phyloP scores from a whole-genome alignment of 2,888 invertebrate species.

The Synergus gifuensis region DNA sequence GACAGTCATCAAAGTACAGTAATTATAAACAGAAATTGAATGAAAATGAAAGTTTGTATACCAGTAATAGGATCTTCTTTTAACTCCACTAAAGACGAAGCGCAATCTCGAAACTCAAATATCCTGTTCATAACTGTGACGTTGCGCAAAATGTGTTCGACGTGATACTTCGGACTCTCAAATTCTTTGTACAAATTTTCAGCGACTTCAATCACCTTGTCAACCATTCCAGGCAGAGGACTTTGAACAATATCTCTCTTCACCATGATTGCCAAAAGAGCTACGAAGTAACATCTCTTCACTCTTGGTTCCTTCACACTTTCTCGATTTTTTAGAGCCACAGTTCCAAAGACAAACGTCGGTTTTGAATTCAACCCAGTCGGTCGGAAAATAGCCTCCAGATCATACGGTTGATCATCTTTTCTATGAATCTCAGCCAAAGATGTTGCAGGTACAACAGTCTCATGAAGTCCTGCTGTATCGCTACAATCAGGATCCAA shows the following conservation, averaged over 20 bases:
- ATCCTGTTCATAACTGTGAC: conserved; percentile 70
- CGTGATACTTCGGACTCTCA: conserved; percentile 65
- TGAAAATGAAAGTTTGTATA: background rate
- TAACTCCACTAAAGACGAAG: conserved; percentile 58
- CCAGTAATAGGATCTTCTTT: conserved; percentile 54
- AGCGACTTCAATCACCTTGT: conserved; percentile 69
- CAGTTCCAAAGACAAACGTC: conserved; percentile 67
- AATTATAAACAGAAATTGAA: background rate
- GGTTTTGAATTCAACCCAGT: conserved; percentile 61
- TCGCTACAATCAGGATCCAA: conserved; percentile 70
- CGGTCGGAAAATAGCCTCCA: conserved; percentile 64
- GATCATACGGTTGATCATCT: conserved; percentile 57
- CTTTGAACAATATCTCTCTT: conserved; percentile 73
- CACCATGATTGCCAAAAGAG: conserved; percentile 67
- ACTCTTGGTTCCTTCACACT: conserved; percentile 65
- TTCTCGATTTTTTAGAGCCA: conserved; percentile 64
- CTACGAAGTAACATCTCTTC: conserved; percentile 73
- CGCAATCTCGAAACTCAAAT: conserved; percentile 71
- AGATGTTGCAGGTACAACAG: conserved; percentile 59
- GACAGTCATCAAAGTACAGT: background rate
- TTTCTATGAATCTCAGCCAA: conserved; percentile 65
- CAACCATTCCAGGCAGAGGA: conserved; percentile 67
- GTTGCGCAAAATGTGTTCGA: conserved; percentile 69
- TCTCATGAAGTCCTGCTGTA: conserved; percentile 67
- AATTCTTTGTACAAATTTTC: conserved; percentile 68